A percentile compares a stretch with the other conserved stretches of the same genome.
phyloP scores from a whole-genome alignment of 2,113 vertebrate species.

The Microcebus murinus region DNA sequence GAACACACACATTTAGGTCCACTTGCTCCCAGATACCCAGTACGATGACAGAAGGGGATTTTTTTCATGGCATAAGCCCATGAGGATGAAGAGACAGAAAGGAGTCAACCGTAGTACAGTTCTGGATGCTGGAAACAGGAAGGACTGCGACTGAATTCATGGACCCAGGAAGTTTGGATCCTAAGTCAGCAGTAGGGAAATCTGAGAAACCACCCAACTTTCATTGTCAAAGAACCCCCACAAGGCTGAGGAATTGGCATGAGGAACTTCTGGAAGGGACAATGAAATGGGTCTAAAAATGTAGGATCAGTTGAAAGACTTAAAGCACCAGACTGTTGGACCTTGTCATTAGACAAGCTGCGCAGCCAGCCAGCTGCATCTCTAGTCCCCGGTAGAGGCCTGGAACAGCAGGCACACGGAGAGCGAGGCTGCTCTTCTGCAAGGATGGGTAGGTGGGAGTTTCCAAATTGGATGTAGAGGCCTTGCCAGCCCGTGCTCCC shows the following conservation, averaged over 20 bases:
- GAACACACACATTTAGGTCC: background rate
- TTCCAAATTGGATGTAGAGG: background rate
- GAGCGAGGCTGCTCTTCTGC: too few species aligned
- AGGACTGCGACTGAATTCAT: background rate
- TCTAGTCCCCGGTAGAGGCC: background rate
- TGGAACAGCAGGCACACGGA: background rate
- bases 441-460: background rate
- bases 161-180: background rate
- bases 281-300: background rate
- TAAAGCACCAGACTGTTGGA: background rate
- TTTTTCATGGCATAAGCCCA: background rate
- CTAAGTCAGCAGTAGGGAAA: background rate
- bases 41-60: background rate
- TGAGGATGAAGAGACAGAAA: background rate
- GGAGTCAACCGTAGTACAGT: background rate
- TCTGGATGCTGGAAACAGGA: background rate
- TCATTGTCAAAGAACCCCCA: background rate
- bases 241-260: background rate
- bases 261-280: background rate
- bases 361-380: too few species aligned
- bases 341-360: background rate
- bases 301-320: background rate
- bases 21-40: background rate
- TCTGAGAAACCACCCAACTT: background rate
- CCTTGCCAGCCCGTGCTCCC: background rate